These are phyloP conservation scores for Otolemur crassicaudatus DNA, from an alignment of 2,797 vertebrate genomes.

Conservation along the genomic window DNA sequence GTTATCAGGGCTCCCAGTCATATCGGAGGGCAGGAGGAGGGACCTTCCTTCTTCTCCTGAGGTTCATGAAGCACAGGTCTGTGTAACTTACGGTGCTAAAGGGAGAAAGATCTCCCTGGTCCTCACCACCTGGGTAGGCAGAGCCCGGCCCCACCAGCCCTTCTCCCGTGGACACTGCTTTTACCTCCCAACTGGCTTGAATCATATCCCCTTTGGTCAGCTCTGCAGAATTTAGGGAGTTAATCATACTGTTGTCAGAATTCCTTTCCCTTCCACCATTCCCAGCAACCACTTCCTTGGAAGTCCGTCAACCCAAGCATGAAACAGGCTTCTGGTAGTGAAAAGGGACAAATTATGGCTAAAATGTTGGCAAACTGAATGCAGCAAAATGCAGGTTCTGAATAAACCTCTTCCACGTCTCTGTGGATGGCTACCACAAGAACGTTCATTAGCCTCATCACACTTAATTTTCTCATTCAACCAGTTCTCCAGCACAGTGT, in stretches of 20 bases:
- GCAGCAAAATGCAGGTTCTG: not conserved
- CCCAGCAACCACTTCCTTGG: not conserved
- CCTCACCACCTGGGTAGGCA: too few species aligned
- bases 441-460: slow-evolving; percentile 31
- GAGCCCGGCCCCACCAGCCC: not conserved
- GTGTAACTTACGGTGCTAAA: not conserved
- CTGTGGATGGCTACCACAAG: not conserved
- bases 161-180: not conserved
- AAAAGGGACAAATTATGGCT: not conserved
- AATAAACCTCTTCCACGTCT: not conserved
- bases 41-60: not conserved
- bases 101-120: not conserved
- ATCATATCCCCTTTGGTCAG: not conserved
- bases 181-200: not conserved
- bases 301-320: not conserved
- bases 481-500: slow-evolving; percentile 4
- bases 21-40: fast-evolving
- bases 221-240: not conserved
- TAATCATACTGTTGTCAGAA: not conserved
- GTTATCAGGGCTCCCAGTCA: not conserved
- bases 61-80: not conserved
- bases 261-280: not conserved
- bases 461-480: slow-evolving; percentile 64
- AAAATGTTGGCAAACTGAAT: not conserved
- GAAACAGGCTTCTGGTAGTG: not conserved